Conservation (phyloP, 1,140 invertebrate species). For the Nymphalis io region DNA sequence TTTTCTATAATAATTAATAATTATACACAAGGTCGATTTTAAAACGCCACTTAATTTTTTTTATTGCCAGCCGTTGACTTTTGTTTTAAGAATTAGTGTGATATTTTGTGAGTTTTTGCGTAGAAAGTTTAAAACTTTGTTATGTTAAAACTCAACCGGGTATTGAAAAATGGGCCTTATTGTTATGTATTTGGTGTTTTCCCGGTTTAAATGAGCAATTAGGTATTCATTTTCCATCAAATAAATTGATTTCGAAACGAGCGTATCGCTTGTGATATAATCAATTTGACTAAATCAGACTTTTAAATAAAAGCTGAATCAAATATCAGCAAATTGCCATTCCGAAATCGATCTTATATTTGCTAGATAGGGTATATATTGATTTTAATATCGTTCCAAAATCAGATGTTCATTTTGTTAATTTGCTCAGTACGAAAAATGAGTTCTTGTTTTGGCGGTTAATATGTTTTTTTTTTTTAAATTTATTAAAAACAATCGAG, state of each 20-base stretch:
- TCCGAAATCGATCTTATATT: not conserved
- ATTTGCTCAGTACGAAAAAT: slow-evolving; percentile 7
- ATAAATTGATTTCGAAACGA: slow-evolving; percentile 32
- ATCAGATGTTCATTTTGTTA: not conserved
- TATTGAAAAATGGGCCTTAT: too few species aligned
- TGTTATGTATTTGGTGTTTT: not conserved
- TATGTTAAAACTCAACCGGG: too few species aligned
- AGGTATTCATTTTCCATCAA: slow-evolving; percentile 20
- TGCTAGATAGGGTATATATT: not conserved
- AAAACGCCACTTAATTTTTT: too few species aligned
- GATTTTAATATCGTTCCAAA: not conserved
- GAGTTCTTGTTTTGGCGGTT: not conserved
- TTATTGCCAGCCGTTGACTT: too few species aligned
- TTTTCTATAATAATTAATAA: too few species aligned
- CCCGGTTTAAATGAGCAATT: not conserved
- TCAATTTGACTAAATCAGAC: slow-evolving; percentile 33
- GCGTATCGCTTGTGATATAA: slow-evolving; percentile 30
- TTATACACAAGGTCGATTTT: too few species aligned
- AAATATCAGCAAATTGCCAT: not conserved
- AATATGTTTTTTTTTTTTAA: too few species aligned
- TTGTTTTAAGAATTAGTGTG: too few species aligned
- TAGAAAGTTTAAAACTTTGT: too few species aligned
- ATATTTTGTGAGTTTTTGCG: too few species aligned
- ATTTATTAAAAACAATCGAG: too few species aligned
- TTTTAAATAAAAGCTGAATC: slow-evolving; percentile 32